Base-by-base conservation (phyloP, 2,797 vertebrate species). In the Amniataba percoides region DNA sequence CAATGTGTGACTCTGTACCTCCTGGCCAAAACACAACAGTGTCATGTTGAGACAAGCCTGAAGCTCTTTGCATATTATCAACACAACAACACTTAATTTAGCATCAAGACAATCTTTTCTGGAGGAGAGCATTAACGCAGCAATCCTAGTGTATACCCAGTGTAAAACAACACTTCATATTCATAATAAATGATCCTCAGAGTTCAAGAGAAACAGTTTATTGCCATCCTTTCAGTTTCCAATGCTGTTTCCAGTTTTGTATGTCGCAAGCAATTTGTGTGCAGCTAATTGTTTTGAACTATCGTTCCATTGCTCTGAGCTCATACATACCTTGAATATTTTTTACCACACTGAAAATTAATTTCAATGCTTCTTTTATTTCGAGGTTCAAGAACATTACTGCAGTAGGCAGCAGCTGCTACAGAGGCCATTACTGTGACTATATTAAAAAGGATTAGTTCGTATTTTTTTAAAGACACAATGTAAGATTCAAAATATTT, bases 51-150 rank as follows among this genome's bases (percentile, higher is more conserved):
- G 53, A 59, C 46, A 65, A 43, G 61, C 56, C 60, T 1, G 10
- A 63, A 52, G 60, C 70, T 64, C 18, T 60, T 76, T 74, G n/a
- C 31, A 49, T 48, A 68, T 66, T 19, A 81, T 60, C 15, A 64
- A 49, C n/a, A 66, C 25, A 5, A 52, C 53, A 55, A 49, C 52
- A 69, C 31, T 64, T 21, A 62, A 53, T 43, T 40, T 23, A 18
- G 45, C 55, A 72, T n/a, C 40, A 55, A 45, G 25, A 23, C 40
- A 53, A 43, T 58, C 16, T 51, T 36, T 59, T 36, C 21, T 60
- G 34, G 67, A 31, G 51, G 55, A 74, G 27, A 74, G 45, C 53
- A 58, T 5, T 59, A 21, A 59, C 0, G 4, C 15, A 46, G 43
- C 4, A 63, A 25, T 16, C 21, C 18, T 31, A 11, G 21, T 11